phyloP scores from a whole-genome alignment of 2,797 vertebrate species.

The Falco columbarius region DNA sequence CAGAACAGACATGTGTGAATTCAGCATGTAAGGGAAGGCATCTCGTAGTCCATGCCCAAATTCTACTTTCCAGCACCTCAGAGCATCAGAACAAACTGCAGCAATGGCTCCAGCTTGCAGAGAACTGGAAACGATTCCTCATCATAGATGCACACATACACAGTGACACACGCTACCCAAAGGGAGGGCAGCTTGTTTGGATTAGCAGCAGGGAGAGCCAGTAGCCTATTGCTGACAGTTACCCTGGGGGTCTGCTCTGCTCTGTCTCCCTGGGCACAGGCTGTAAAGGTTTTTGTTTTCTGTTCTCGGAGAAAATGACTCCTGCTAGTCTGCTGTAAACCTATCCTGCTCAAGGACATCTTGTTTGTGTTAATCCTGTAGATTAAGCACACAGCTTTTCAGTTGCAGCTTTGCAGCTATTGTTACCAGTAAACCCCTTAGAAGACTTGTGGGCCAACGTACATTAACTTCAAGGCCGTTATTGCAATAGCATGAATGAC shows the following conservation, averaged over 20 bases:
- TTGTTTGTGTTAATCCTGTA: constrained; percentile 57
- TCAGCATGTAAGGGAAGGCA: fast-evolving
- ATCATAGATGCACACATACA: fast-evolving
- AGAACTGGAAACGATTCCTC: not conserved
- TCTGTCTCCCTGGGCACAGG: not conserved
- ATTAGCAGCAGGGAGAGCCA: not conserved
- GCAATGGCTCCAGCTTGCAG: not conserved
- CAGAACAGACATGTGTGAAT: fast-evolving
- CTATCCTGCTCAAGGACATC: constrained; percentile 53
- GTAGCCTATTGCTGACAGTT: not conserved
- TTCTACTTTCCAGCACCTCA: not conserved
- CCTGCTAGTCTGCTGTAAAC: constrained; percentile 39
- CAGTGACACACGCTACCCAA: fast-evolving
- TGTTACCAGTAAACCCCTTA: constrained; percentile 32
- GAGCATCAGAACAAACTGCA: not conserved
- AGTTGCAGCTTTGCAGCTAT: constrained; percentile 29
- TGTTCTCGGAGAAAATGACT: not conserved
- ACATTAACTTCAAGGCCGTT: not conserved
- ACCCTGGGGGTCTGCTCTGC: not conserved
- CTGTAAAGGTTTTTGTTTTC: not conserved
- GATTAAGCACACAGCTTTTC: constrained; percentile 38
- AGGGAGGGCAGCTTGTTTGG: not conserved
- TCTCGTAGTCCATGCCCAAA: not conserved
- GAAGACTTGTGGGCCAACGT: not conserved
- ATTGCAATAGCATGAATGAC: not conserved